Evolutionary conservation across 2,888 invertebrate species (phyloP).

Genomic region (Bellardia pandia): DNA sequence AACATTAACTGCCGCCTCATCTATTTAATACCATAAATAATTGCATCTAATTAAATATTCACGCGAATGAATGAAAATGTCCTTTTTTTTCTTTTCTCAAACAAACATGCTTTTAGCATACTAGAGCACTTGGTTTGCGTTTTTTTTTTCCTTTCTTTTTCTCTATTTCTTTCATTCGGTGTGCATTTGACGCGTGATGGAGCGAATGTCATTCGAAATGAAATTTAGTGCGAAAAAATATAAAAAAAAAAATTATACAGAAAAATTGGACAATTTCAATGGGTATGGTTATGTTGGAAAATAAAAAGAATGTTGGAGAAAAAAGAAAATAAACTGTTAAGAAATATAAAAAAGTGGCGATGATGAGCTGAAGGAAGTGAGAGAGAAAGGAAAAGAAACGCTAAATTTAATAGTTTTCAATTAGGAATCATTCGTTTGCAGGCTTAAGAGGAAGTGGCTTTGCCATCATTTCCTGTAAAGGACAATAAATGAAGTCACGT

Average conservation of each 20-base stretch:
- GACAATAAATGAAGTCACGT: conserved; percentile 83
- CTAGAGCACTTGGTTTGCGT: conserved; percentile 65
- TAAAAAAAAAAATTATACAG: conserved; percentile 66
- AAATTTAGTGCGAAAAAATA: conserved; percentile 79
- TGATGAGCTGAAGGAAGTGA: conserved; percentile 64
- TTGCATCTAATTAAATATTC: conserved; percentile 84
- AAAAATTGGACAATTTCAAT: conserved; percentile 73
- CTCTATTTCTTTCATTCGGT: conserved; percentile 74
- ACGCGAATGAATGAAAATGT: conserved; percentile 82
- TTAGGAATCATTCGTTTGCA: conserved; percentile 83
- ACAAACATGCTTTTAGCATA: conserved; percentile 67
- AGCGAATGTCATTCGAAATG: conserved; percentile 84
- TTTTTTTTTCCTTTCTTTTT: conserved; percentile 51
- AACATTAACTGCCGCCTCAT: conserved; percentile 83
- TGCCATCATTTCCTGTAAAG: conserved; percentile 71
- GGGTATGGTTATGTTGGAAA: conserved; percentile 70
- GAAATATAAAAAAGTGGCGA: conserved; percentile 65
- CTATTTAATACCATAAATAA: conserved; percentile 84
- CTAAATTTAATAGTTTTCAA: conserved; percentile 83
- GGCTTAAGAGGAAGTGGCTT: conserved; percentile 77
- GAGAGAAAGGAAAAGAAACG: conserved; percentile 69
- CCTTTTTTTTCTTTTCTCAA: conserved; percentile 74
- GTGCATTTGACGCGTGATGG: conserved; percentile 83
- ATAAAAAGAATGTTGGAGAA: conserved; percentile 61
- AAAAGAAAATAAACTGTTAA: conserved; percentile 71